Evolutionary conservation across 2,113 vertebrate species (phyloP), one percentile per base, ranked within the genome.

Genomic region (Proterorhinus semilunaris): DNA sequence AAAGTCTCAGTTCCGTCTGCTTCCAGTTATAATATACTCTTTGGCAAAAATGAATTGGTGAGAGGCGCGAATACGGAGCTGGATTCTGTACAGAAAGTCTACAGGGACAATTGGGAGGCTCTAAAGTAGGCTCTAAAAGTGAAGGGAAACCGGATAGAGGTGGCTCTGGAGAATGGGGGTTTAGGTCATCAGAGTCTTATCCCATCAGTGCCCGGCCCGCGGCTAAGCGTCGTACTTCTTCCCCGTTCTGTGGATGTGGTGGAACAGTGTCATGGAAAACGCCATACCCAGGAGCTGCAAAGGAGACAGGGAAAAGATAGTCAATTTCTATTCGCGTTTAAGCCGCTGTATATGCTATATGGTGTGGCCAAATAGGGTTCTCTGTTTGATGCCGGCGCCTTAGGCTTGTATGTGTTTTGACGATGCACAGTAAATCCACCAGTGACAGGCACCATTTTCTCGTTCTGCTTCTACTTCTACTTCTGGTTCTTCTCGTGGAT

Each of bases 181-280:
- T 69, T 74, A 74, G 78, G 65, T 66, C 75, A 78, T 83, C 84
- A 84, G 72, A 89, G 87, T 92, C 87, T 83, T 67, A 79, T 92
- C 89, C 90, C 87, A 85, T 86, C 36, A 42, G 65, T 27, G 36
- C 55, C 57, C 69, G 49, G 16, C 13, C 5, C 17, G 4, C 45
- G 42, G 90, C 93, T 94, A 99, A 74, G 98, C 98, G 4, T 98
- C 96, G 0, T 98, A 99, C 91, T 99, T 99, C 91, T 99, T 99
- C 76, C 96, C 97, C 58, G 95, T 96, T 92, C 96, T 94, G 91
- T 96, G 96, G 92, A 98, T 98, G 86, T 99, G 98, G 86, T 99
- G 98, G 91, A 98, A 99, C 55, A 99, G 94, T 7, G 95, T 98
- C 96, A 99, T 98, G 90, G 98, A 98, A 91, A 99, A 99, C 47